phyloP scores from a whole-genome alignment of 2,888 invertebrate genomes.

The Diaprepes abbreviatus region DNA sequence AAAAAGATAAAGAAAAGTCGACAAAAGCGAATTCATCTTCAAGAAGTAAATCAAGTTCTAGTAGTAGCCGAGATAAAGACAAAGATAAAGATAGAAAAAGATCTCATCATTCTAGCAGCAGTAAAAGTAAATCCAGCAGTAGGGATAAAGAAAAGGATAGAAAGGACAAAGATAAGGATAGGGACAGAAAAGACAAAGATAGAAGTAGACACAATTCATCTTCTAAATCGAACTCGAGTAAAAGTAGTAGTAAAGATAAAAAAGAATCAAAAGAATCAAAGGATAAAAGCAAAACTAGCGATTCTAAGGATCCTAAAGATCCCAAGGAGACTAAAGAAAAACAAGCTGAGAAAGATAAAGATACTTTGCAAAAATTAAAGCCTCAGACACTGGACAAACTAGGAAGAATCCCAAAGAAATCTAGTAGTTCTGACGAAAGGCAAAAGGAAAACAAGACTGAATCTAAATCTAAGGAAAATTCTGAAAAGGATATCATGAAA shows the following conservation, averaged over 20 bases:
- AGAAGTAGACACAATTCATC: slow-evolving; percentile 60
- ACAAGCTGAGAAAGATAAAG: slow-evolving; percentile 78
- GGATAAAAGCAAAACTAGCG: slow-evolving; percentile 60
- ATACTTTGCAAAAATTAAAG: slow-evolving; percentile 76
- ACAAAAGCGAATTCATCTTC: slow-evolving; percentile 47
- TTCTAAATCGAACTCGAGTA: slow-evolving; percentile 57
- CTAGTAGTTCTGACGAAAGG: slow-evolving; percentile 56
- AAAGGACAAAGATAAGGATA: slow-evolving; percentile 56
- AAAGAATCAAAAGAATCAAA: slow-evolving; percentile 64
- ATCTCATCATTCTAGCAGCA: slow-evolving; percentile 59
- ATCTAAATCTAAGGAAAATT: slow-evolving; percentile 66
- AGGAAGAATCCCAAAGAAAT: slow-evolving; percentile 84
- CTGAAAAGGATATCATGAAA: slow-evolving; percentile 67
- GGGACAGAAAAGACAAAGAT: slow-evolving; percentile 32
- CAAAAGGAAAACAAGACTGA: slow-evolving; percentile 21
- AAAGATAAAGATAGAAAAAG: slow-evolving; percentile 53
- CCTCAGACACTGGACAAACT: slow-evolving; percentile 80
- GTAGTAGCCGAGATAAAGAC: slow-evolving; percentile 48
- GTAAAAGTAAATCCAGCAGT: slow-evolving; percentile 56
- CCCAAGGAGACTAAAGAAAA: slow-evolving; percentile 67
- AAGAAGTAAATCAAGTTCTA: slow-evolving; percentile 54
- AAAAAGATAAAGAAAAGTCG: slow-evolving; percentile 39
- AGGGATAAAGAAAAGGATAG: slow-evolving; percentile 64
- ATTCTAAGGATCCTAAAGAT: slow-evolving; percentile 64
- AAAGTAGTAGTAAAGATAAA: slow-evolving; percentile 60